Evolutionary conservation across 2,888 invertebrate species (phyloP), one percentile per base, ranked within the genome.

Genomic region (Hydriomena furcata): DNA sequence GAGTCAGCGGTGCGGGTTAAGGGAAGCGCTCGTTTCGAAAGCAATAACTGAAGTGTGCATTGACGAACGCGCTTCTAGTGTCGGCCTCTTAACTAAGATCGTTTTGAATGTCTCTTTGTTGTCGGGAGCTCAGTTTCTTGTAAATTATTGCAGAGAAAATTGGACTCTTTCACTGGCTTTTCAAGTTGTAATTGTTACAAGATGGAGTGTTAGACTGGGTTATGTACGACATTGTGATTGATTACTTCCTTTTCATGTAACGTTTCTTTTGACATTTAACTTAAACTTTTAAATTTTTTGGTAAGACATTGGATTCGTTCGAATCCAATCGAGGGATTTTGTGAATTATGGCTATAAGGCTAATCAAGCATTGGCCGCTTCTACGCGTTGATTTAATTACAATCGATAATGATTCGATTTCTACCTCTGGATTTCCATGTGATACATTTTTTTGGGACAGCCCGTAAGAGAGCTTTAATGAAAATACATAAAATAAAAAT

Each of bases 11-110:
- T 60, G 37, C n/a, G 12, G 25, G 44, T 28, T 12, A 40, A 36
- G 40, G 52, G 42, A 45, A 41, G 47, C 52, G 57, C 46, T 58
- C 48, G 51, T 52, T 58, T 47, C 49, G 45, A 56, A 47, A 56
- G 58, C 76, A 76, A 77, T 79, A 81, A 77, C 82, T 81, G 69
- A 74, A 85, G 83, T 79, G 80, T 76, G 76, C 82, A 81, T 79
- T 82, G 86, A 84, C 79, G 82, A 78, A 79, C 80, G 82, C 80
- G 76, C 71, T 79, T 77, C 71, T 66, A 83, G 84, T 78, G 80
- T 73, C 77, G 66, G 70, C 78, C 77, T 70, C 81, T 81, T 77
- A 74, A 79, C 76, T 81, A 77, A 77, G 78, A 82, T 82, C 78
- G 73, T 73, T 81, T 76, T 77, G 79, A 79, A 82, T 77, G 76